A percentile compares a stretch with the other conserved stretches of the same genome.
phyloP scores from a whole-genome alignment of 2,113 vertebrate species.

The Phainopepla nitens region DNA sequence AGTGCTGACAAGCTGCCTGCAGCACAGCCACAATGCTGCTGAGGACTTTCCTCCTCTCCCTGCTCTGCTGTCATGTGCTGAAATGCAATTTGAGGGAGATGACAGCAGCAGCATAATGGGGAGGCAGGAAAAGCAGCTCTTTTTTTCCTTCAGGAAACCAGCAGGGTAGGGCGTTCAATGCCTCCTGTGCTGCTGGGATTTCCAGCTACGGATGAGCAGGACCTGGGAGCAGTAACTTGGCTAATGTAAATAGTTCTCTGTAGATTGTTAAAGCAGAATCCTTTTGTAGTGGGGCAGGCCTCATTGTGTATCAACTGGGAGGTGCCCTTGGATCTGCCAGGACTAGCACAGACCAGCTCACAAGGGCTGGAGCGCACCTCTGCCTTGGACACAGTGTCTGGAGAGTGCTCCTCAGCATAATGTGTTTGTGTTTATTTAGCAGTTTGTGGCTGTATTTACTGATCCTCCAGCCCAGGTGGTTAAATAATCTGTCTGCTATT shows the following conservation, averaged over 20 bases:
- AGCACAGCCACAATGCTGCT: not conserved
- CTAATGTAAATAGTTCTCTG: not conserved
- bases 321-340: not conserved
- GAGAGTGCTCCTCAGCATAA: not conserved
- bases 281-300: not conserved
- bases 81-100: not conserved
- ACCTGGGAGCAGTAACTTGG: not conserved
- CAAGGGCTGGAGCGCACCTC: not conserved
- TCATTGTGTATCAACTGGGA: slow-evolving; percentile 23
- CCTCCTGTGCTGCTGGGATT: not conserved
- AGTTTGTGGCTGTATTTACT: not conserved
- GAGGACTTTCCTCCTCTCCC: not conserved
- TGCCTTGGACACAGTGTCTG: not conserved
- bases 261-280: not conserved
- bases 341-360: not conserved
- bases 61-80: not conserved
- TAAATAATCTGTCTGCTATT: not conserved
- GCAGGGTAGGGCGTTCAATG: not conserved
- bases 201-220: not conserved
- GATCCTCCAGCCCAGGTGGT: not conserved
- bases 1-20: not conserved
- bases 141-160: not conserved
- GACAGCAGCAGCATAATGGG: not conserved
- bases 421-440: not conserved
- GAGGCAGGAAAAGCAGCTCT: not conserved